These are phyloP conservation scores for Tor tambroides DNA, from an alignment of 2,113 vertebrate genomes.

Conservation along the genomic window DNA sequence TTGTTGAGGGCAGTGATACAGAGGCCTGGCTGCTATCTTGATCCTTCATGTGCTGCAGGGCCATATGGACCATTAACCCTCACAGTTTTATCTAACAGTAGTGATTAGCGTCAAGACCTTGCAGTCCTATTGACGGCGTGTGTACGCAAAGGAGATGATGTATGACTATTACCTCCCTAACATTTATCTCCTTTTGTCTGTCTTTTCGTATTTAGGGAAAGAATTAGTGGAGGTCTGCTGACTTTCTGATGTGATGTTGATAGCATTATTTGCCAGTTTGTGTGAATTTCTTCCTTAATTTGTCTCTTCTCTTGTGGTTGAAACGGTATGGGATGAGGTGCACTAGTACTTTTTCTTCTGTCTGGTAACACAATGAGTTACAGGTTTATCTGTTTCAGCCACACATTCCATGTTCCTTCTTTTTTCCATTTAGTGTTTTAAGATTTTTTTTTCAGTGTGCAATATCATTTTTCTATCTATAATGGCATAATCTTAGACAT, in stretches of 20 bases:
- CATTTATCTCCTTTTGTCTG: slow-evolving; percentile 48
- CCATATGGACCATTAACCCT: slow-evolving; percentile 78
- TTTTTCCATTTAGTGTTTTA: background rate
- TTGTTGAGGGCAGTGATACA: slow-evolving; percentile 63
- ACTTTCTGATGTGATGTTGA: slow-evolving; percentile 68
- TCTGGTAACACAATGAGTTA: slow-evolving; percentile 3
- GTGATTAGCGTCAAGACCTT: slow-evolving; percentile 79
- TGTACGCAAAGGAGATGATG: slow-evolving; percentile 21
- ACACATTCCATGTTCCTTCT: background rate
- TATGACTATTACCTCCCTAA: slow-evolving; percentile 35
- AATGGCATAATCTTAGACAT: background rate
- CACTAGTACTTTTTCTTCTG: background rate
- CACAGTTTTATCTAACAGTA: slow-evolving; percentile 77
- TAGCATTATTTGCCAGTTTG: slow-evolving; percentile 70
- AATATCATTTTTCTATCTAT: background rate
- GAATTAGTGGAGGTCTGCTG: slow-evolving; percentile 68
- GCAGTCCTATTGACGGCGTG: slow-evolving; percentile 72
- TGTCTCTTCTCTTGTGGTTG: slow-evolving; percentile 26
- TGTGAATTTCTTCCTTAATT: slow-evolving; percentile 47
- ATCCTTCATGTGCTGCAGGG: slow-evolving; percentile 71
- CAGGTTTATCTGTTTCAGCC: background rate
- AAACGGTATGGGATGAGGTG: slow-evolving; percentile 14
- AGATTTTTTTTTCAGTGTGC: background rate
- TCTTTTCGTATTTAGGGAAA: slow-evolving; percentile 19
- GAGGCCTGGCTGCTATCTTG: slow-evolving; percentile 77